Conservation (phyloP, 2,113 vertebrate species). For the Pterocles gutturalis region DNA sequence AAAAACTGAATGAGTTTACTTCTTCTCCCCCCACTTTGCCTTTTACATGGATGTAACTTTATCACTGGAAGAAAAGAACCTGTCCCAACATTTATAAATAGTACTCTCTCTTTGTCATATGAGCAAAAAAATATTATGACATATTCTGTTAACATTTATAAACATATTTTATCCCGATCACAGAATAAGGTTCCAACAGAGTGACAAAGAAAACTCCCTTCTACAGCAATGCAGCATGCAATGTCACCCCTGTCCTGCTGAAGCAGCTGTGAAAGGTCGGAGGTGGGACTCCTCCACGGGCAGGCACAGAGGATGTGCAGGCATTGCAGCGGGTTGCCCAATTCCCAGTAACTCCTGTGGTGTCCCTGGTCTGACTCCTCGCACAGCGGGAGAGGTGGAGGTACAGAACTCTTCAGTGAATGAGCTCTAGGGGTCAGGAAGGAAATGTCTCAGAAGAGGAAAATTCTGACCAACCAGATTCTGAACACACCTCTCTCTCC, state of each 20-base stretch:
- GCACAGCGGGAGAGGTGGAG: background rate
- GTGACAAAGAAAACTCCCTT: background rate
- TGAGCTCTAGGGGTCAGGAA: background rate
- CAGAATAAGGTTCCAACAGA: background rate
- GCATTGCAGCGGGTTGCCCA: background rate
- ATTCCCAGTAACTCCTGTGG: background rate
- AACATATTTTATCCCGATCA: background rate
- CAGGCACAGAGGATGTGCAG: background rate
- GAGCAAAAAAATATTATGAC: background rate
- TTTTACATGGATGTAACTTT: background rate
- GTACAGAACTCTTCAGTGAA: background rate
- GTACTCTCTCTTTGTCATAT: background rate
- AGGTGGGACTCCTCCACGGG: background rate
- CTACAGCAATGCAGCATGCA: background rate
- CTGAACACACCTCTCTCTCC: background rate
- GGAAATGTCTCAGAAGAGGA: background rate
- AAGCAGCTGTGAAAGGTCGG: background rate
- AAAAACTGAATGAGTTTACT: background rate
- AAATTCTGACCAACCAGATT: background rate
- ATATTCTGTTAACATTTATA: background rate
- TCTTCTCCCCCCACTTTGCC: background rate
- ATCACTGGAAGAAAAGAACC: background rate
- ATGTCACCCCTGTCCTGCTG: background rate
- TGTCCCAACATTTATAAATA: background rate
- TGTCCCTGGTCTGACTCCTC: accelerated